Evolutionary conservation across 2,888 invertebrate species (phyloP).

Genomic region (Parnassius mnemosyne): DNA sequence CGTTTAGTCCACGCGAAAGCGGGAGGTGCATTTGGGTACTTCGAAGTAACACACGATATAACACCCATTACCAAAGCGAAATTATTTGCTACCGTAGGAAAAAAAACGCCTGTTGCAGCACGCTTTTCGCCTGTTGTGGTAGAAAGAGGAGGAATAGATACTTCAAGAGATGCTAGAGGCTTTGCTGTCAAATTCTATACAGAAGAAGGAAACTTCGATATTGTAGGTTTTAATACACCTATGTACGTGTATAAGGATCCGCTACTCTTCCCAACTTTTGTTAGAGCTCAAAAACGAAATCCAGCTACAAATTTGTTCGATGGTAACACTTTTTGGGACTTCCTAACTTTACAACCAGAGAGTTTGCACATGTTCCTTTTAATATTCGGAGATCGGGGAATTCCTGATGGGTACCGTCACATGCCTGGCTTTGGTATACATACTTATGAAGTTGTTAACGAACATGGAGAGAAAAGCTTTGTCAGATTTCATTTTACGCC

Average conservation of each 20-base stretch:
- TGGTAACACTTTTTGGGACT: constrained; percentile 95
- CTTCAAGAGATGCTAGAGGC: constrained; percentile 91
- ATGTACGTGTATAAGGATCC: constrained; percentile 95
- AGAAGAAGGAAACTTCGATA: constrained; percentile 93
- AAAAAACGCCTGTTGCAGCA: constrained; percentile 86
- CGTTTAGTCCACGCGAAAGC: constrained; percentile 96
- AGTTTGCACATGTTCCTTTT: constrained; percentile 89
- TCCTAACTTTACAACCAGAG: constrained; percentile 90
- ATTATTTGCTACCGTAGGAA: constrained; percentile 86
- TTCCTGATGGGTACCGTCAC: constrained; percentile 92
- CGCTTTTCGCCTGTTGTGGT: constrained; percentile 90
- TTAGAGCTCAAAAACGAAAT: constrained; percentile 95
- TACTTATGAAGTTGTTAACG: constrained; percentile 92
- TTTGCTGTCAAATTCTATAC: constrained; percentile 95
- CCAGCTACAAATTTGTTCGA: constrained; percentile 93
- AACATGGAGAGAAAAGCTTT: constrained; percentile 83
- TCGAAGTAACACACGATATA: constrained; percentile 91
- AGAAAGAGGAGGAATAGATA: constrained; percentile 92
- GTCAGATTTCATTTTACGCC: constrained; percentile 95
- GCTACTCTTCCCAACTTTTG: constrained; percentile 91
- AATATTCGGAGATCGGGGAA: constrained; percentile 92
- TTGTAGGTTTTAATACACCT: constrained; percentile 93
- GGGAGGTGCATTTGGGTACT: constrained; percentile 91
- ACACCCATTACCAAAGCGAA: constrained; percentile 87
- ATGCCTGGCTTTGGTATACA: constrained; percentile 97